Conservation (phyloP, 2,113 vertebrate genomes). For the Cyprinus carpio region DNA sequence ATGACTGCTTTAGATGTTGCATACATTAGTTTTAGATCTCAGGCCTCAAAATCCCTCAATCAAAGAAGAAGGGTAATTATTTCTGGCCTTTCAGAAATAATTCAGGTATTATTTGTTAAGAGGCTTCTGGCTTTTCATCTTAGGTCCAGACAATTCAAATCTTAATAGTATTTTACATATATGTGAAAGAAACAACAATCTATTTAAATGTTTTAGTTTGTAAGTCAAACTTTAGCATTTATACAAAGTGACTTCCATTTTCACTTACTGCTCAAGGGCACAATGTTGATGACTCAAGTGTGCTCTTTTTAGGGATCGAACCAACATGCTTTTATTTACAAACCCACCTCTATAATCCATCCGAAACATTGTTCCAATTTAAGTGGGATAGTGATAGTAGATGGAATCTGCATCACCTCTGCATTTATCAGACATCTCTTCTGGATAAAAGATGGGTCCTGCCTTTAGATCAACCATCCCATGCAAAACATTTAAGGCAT, state of each 20-base stretch:
- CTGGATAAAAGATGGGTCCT: slow-evolving; percentile 65
- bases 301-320: neutral
- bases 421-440: slow-evolving; percentile 68
- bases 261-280: neutral
- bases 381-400: slow-evolving; percentile 25
- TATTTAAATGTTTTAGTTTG: neutral
- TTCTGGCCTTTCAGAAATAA: slow-evolving; percentile 38
- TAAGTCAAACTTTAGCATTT: neutral
- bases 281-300: neutral
- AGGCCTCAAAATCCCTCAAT: slow-evolving; percentile 41
- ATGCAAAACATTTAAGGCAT: slow-evolving; percentile 39
- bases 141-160: slow-evolving; percentile 2
- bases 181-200: neutral
- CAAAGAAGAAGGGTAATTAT: slow-evolving; percentile 43
- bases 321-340: neutral
- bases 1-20: slow-evolving; percentile 38
- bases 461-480: slow-evolving; percentile 43
- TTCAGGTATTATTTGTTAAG: slow-evolving; percentile 11
- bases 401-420: slow-evolving; percentile 33
- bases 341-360: neutral
- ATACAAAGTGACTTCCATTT: neutral
- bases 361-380: neutral
- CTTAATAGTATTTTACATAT: neutral
- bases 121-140: slow-evolving; percentile 21
- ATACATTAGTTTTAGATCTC: slow-evolving; percentile 40